Base-by-base conservation (phyloP, 2,797 vertebrate species). In the Lophotriccus pileatus region DNA sequence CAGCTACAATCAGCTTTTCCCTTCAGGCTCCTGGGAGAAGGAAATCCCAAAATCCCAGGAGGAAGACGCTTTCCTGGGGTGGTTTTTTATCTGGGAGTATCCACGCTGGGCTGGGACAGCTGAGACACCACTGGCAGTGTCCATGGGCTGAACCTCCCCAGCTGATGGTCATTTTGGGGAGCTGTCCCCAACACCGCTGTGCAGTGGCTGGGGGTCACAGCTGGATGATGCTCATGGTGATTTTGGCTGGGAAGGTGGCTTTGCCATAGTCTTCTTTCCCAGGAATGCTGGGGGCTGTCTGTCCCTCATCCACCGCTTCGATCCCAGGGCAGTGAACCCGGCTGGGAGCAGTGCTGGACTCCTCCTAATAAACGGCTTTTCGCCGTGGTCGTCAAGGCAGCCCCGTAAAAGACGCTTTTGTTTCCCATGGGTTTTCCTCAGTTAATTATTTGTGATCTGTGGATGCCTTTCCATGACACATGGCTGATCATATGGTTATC, bases 391-490 rank as follows among this genome's bases (percentile, higher is more conserved):
- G 21, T 92, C 82, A 76, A 47, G 95, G 76, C 72, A 88, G 85
- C 78, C 89, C 80, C 5, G 21, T 97, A 93, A 97, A 98, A 94
- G 95, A 84, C 56, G 32, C 96, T 97, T 97, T 97, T 98, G 98
- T 98, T 97, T 97, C 95, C 95, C 53, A 3, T 32, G 89, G 95
- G 86, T 90, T 97, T 94, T 96, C 95, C 96, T 97, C 77, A 6
- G 98, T 98, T 98, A 98, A 98, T 98, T 97, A 98, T 98, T 98
- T 97, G 96, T 91, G 91, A 97, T 96, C 96, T 90, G 73, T 84
- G 87, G 96, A 97, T 96, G 97, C 91, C 94, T 97, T 95, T 90
- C 94, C 50, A 64, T 94, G 96, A 94, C 96, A 97, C 96, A 95
- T 73, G 96, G 94, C 90, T 93, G 94, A 97, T 97, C 95, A 47